These are phyloP conservation scores for Zaprionus africanus DNA, from an alignment of 1,140 invertebrate genomes.

Conservation along the genomic window DNA sequence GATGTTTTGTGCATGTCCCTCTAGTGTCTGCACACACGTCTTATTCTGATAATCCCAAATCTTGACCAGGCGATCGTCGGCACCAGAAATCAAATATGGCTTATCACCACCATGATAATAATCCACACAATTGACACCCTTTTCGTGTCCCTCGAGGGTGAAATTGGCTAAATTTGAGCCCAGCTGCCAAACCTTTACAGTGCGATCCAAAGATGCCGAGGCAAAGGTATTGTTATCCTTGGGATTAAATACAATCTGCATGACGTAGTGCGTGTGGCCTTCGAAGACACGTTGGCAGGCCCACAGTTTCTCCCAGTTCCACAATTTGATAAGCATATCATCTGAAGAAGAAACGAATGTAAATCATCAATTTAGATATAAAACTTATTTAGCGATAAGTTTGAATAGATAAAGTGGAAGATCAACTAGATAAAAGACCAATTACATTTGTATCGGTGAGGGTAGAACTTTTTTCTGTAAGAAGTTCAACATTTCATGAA, in stretches of 20 bases:
- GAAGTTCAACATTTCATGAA: neutral
- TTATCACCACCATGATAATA: slow-evolving; percentile 99
- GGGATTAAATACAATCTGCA: slow-evolving; percentile 99
- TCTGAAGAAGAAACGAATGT: slow-evolving; percentile 84
- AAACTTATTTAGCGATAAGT: slow-evolving; percentile 2
- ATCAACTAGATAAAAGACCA: neutral
- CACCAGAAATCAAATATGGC: slow-evolving; percentile 99
- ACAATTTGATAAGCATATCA: slow-evolving; percentile 99
- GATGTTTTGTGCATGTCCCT: slow-evolving; percentile 98
- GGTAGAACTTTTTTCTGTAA: neutral
- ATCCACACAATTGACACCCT: slow-evolving; percentile 99
- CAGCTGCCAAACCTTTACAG: slow-evolving; percentile 99
- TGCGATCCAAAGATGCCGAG: slow-evolving; percentile 98
- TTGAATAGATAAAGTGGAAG: neutral
- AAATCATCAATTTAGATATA: neutral
- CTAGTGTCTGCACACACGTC: slow-evolving; percentile 99
- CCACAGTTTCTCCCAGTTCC: slow-evolving; percentile 99
- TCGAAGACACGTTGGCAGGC: slow-evolving; percentile 98
- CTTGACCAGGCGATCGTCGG: slow-evolving; percentile 98
- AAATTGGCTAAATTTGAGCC: slow-evolving; percentile 99
- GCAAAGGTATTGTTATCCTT: slow-evolving; percentile 99
- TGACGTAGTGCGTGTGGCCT: slow-evolving; percentile 99
- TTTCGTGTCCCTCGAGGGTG: slow-evolving; percentile 99
- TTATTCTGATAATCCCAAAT: slow-evolving; percentile 99
- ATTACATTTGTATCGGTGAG: neutral